Percentiles rank a stretch among this genome's conserved stretches.
Evolutionary conservation across 2,113 vertebrate genomes (phyloP).

Genomic region (Tricholaema leucomelas): DNA sequence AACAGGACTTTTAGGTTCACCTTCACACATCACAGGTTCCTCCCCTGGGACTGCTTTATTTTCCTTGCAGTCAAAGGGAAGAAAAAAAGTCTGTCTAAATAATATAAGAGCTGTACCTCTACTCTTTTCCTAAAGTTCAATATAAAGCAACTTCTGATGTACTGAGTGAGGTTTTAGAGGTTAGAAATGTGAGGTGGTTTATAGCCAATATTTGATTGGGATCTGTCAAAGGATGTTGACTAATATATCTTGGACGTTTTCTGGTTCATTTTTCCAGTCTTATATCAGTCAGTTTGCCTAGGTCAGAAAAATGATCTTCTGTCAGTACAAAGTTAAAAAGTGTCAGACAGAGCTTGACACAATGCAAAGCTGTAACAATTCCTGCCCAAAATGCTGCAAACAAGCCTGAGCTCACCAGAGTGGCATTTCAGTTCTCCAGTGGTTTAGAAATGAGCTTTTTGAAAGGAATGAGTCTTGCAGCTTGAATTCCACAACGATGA

Average conservation of each 20-base stretch:
- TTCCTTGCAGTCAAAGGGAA: not conserved
- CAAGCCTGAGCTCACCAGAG: not conserved
- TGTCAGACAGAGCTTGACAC: not conserved
- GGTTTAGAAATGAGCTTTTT: not conserved
- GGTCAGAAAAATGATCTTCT: not conserved
- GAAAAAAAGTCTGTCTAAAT: not conserved
- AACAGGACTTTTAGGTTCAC: not conserved
- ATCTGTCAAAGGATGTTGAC: not conserved
- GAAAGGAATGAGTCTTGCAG: not conserved
- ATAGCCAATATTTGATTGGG: not conserved
- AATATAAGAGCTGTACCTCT: not conserved
- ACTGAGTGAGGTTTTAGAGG: not conserved
- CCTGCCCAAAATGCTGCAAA: not conserved
- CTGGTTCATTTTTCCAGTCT: not conserved
- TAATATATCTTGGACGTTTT: not conserved
- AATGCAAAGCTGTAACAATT: not conserved
- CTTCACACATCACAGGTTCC: not conserved
- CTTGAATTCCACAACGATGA: not conserved
- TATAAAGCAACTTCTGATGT: not conserved
- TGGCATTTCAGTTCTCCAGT: not conserved
- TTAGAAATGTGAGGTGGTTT: not conserved
- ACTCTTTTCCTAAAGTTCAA: not conserved
- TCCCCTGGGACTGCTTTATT: not conserved
- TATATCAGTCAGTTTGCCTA: not conserved
- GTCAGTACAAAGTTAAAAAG: not conserved